phyloP scores from a whole-genome alignment of 2,113 vertebrate species.

The Rhinichthys klamathensis region DNA sequence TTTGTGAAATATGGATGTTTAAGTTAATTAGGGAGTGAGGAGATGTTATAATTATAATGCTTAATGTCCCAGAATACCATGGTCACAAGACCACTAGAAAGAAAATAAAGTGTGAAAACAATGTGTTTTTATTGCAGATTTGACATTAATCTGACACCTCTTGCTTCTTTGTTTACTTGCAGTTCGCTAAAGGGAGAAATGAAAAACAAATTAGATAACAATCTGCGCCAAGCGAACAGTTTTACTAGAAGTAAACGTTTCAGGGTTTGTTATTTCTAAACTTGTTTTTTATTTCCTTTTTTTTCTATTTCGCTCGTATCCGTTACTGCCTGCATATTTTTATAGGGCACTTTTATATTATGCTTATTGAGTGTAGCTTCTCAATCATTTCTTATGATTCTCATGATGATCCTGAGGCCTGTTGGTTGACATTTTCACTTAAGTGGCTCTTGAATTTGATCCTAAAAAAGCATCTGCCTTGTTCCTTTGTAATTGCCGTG shows the following conservation, averaged over 20 bases:
- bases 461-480: constrained; percentile 5
- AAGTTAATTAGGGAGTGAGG: constrained; percentile 73
- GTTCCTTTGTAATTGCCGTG: constrained; percentile 17
- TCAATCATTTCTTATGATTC: not conserved
- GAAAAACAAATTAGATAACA: constrained; percentile 33
- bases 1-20: constrained; percentile 72
- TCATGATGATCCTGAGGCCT: not conserved
- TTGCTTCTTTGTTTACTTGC: constrained; percentile 21
- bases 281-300: not conserved
- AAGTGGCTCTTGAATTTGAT: constrained; percentile 18
- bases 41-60: constrained; percentile 75
- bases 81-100: constrained; percentile 27
- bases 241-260: constrained; percentile 16
- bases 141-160: constrained; percentile 31
- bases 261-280: constrained; percentile 6
- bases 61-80: constrained; percentile 63
- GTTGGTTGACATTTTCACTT: constrained; percentile 13
- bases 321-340: not conserved
- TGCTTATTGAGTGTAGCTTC: not conserved
- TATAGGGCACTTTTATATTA: not conserved
- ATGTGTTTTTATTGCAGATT: constrained; percentile 14
- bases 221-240: not conserved
- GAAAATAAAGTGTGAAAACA: constrained; percentile 41
- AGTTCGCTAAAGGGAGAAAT: constrained; percentile 34
- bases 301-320: not conserved